Conservation (phyloP, 2,113 vertebrate genomes). For the Oreotrochilus melanogaster region DNA sequence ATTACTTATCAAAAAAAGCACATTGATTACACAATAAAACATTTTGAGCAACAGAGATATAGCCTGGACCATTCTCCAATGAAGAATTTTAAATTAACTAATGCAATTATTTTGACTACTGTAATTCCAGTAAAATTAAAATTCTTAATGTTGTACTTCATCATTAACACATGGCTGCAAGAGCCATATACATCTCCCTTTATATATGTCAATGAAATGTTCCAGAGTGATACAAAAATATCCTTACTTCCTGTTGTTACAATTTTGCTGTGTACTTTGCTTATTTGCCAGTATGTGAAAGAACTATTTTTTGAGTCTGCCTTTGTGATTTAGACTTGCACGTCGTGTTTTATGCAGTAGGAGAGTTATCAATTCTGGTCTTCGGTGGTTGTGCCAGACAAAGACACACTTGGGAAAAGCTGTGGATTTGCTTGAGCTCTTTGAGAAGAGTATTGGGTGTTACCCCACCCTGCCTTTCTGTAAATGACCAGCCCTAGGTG, state of each 20-base stretch:
- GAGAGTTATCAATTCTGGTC: neutral
- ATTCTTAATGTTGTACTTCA: slow-evolving; percentile 58
- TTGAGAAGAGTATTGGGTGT: neutral
- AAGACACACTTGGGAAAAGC: neutral
- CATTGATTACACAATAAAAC: slow-evolving; percentile 64
- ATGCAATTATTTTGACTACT: slow-evolving; percentile 72
- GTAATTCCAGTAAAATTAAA: slow-evolving; percentile 71
- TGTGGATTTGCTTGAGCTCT: neutral
- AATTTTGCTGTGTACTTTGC: slow-evolving; percentile 1
- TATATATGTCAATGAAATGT: slow-evolving; percentile 47
- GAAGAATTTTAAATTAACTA: slow-evolving; percentile 73
- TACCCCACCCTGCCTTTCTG: neutral
- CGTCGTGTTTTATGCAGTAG: fast-evolving
- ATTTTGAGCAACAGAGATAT: slow-evolving; percentile 68
- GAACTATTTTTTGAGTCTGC: neutral
- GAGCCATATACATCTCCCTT: slow-evolving; percentile 19
- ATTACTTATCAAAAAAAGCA: slow-evolving; percentile 64
- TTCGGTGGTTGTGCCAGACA: neutral
- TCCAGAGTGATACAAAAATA: slow-evolving; percentile 27
- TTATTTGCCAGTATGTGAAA: neutral
- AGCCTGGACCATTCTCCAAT: slow-evolving; percentile 58
- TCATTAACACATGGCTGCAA: slow-evolving; percentile 50
- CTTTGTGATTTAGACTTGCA: neutral
- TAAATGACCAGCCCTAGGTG: neutral
- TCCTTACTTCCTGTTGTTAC: neutral